Evolutionary conservation across 2,113 vertebrate genomes (phyloP), one percentile per base, ranked within the genome.

Genomic region (Choloepus hoffmanni): DNA sequence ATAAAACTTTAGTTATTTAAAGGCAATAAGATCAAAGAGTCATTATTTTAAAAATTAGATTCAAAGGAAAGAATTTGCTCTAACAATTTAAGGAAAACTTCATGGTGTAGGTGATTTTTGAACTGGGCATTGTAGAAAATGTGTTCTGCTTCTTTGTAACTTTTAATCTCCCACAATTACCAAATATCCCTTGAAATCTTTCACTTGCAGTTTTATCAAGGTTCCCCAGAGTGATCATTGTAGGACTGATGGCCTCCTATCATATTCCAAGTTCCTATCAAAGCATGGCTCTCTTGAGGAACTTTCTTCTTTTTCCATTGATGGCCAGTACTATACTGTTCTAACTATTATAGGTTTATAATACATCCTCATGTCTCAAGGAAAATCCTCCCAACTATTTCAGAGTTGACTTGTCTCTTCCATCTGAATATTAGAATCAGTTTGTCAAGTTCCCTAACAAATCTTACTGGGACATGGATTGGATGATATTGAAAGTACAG

Each of bases 1-100:
- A 48, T 40, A 67, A 90, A 78, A 74, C 26, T 76, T 67, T 70
- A 82, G 24, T 40, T 94, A 82, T 74, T 90, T 74, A 62, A 70
- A 19, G 10, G 83, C 10, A 89, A 67, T 21, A 70, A 67, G 12
- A 2, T 50, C 30, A 84, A 84, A 90, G 36, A 43, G 6, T 90
- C 50, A 55, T 33, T 78, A 1, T 2, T 15, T 19, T 15, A 85
- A 73, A 45, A 1, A 43, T 72, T 55, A n/a, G 50, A 18, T 67
- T 58, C 55, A 28, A 78, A 65, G 3, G 74, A 84, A 93, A 79
- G 12, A 70, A 45, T 53, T 77, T 77, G 26, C 15, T 45, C 68
- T 12, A n/a, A 40, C 74, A 3, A 15, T 55, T 79, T 81, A 65
- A 18, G 53, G n/a, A 78, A 55, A 65, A 43, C 26, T 55, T 96